Evolutionary conservation across 2,113 vertebrate genomes (phyloP).

Genomic region (Plecotus auritus): DNA sequence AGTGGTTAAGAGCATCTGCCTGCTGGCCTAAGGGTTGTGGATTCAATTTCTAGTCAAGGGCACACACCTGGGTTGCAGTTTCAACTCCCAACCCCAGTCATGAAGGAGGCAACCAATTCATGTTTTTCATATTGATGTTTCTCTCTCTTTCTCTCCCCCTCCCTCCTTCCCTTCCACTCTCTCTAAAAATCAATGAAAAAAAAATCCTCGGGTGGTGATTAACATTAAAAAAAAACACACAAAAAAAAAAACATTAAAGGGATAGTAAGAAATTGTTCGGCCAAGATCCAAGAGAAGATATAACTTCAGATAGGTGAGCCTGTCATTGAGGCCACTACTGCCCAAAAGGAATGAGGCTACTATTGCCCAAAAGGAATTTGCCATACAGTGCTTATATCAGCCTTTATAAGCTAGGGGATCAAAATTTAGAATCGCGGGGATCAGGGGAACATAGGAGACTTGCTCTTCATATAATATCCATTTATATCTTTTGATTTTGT

Average conservation of each 20-base stretch:
- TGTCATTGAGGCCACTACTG: not conserved
- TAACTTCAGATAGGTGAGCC: not conserved
- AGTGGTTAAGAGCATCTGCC: too few relatives aligned
- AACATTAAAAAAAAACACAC: too few relatives aligned
- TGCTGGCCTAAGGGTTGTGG: too few relatives aligned
- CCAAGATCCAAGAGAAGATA: not conserved
- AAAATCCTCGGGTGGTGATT: too few relatives aligned
- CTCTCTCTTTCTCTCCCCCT: too few relatives aligned
- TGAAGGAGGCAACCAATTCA: too few relatives aligned
- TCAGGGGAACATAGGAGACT: not conserved
- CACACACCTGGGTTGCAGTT: too few relatives aligned
- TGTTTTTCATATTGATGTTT: too few relatives aligned
- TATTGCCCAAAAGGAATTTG: not conserved
- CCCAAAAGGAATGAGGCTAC: not conserved
- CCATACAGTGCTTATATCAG: not conserved
- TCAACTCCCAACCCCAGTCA: too few relatives aligned
- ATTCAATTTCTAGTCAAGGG: too few relatives aligned
- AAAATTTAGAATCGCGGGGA: not conserved
- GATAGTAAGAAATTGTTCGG: not conserved
- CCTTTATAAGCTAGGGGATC: not conserved
- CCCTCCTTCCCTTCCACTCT: too few relatives aligned
- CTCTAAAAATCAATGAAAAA: too few relatives aligned
- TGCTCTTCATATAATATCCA: not conserved
- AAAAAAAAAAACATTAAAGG: not conserved
- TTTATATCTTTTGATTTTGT: conserved; percentile 21